phyloP scores from a whole-genome alignment of 2,888 invertebrate genomes.

The Sepiola atlantica region DNA sequence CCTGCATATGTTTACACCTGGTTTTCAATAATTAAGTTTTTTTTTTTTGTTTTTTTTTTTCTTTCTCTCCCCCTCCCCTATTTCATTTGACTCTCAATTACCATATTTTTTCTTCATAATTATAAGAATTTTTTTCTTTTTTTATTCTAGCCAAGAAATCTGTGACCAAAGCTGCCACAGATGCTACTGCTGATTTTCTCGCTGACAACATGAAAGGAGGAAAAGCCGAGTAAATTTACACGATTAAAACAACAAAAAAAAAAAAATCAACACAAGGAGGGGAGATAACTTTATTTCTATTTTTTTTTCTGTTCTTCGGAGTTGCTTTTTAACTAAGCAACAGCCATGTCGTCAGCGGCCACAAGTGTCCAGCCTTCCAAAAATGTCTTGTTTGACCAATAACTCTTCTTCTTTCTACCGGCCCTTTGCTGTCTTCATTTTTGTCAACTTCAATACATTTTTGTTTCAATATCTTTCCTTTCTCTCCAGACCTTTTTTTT shows the following conservation, averaged over 20 bases:
- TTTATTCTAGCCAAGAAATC: conserved; percentile 6
- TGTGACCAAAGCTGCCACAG: conserved; percentile 44
- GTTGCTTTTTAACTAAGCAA: not conserved
- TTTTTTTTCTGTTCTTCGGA: conserved; percentile 32
- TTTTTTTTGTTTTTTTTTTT: too few relatives aligned
- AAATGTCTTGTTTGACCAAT: not conserved
- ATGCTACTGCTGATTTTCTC: conserved; percentile 37
- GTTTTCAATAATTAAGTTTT: too few relatives aligned
- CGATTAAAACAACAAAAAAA: not conserved
- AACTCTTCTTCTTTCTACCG: not conserved
- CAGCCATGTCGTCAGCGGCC: not conserved
- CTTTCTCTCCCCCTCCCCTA: too few relatives aligned
- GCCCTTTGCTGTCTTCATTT: not conserved
- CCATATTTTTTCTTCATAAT: too few relatives aligned
- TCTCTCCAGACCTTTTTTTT: not conserved
- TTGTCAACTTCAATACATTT: conserved; percentile 38
- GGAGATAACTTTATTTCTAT: conserved; percentile 13
- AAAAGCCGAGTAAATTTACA: not conserved
- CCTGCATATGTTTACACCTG: too few relatives aligned
- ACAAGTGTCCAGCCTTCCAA: conserved; percentile 45
- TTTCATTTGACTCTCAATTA: too few relatives aligned
- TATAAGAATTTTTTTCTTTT: not conserved
- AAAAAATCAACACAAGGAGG: conserved; percentile 34
- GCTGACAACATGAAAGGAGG: not conserved
- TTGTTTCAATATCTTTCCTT: not conserved